Percentiles rank a stretch among this genome's conserved stretches.
These are phyloP conservation scores for Callipepla californica DNA, from an alignment of 2,113 vertebrate genomes.

Conservation along the genomic window DNA sequence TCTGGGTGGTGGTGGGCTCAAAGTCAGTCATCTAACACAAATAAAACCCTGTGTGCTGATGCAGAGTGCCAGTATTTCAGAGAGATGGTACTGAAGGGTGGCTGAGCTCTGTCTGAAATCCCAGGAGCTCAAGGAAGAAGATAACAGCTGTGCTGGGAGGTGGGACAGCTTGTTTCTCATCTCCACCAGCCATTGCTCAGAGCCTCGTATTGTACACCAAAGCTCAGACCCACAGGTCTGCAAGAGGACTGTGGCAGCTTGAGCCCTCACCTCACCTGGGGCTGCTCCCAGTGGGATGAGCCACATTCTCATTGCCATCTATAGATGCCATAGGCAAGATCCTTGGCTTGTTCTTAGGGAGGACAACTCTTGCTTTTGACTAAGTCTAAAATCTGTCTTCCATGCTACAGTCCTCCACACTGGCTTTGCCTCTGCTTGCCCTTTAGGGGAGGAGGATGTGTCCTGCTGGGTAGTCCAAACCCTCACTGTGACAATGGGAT, in stretches of 20 bases:
- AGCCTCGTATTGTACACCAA: background rate
- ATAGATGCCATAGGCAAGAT: background rate
- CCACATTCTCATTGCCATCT: background rate
- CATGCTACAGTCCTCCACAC: background rate
- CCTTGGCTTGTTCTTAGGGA: background rate
- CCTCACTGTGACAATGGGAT: background rate
- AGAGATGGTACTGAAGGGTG: conserved; percentile 26
- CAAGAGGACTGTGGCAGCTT: background rate
- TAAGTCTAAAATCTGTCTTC: background rate
- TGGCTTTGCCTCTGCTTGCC: background rate
- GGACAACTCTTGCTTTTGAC: background rate
- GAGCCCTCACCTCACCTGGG: rapidly evolving
- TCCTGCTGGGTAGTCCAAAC: background rate
- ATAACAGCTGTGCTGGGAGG: background rate
- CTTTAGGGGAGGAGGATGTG: conserved; percentile 36
- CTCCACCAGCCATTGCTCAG: conserved; percentile 36
- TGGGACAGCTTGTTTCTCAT: conserved; percentile 28
- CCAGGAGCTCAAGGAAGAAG: conserved; percentile 45
- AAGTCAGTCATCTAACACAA: conserved; percentile 8
- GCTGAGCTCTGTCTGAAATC: conserved; percentile 53
- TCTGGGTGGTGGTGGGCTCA: background rate
- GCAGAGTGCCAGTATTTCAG: background rate
- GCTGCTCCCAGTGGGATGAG: background rate
- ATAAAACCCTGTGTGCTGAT: conserved; percentile 5
- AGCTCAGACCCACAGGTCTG: background rate